Evolutionary conservation across 2,113 vertebrate genomes (phyloP).

Genomic region (Anoplopoma fimbria): DNA sequence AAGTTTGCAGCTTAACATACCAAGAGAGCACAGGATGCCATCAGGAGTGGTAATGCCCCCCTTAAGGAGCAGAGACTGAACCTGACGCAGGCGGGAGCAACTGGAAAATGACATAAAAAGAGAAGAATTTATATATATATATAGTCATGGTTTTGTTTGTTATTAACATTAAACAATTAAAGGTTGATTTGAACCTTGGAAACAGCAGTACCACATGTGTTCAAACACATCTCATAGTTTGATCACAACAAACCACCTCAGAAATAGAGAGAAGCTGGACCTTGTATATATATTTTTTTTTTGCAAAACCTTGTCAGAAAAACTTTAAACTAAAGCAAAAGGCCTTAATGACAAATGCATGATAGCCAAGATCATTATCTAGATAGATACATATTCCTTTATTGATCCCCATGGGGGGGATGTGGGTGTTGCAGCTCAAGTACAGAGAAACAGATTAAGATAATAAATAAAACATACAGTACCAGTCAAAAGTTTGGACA

Average conservation of each 20-base stretch:
- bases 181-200: background rate
- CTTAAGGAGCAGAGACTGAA: slow-evolving; percentile 89
- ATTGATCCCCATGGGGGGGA: too few relatives aligned
- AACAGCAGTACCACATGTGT: background rate
- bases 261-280: background rate
- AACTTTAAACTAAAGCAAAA: too few relatives aligned
- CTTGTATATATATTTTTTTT: background rate
- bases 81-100: slow-evolving; percentile 90
- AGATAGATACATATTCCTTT: too few relatives aligned
- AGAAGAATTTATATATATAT: background rate
- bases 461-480: too few relatives aligned
- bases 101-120: slow-evolving; percentile 69
- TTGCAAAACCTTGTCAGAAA: too few relatives aligned
- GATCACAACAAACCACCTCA: background rate
- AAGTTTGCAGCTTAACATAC: slow-evolving; percentile 77
- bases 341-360: too few relatives aligned
- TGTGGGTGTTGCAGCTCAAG: too few relatives aligned
- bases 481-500: too few relatives aligned
- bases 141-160: background rate
- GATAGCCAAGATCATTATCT: background rate
- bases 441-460: too few relatives aligned
- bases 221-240: background rate
- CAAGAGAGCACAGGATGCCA: slow-evolving; percentile 94
- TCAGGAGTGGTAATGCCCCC: slow-evolving; percentile 87
- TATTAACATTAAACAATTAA: background rate